Percentiles rank a stretch among this genome's conserved stretches.
phyloP scores from a whole-genome alignment of 2,888 invertebrate species.

The Diplolepis rosae region DNA sequence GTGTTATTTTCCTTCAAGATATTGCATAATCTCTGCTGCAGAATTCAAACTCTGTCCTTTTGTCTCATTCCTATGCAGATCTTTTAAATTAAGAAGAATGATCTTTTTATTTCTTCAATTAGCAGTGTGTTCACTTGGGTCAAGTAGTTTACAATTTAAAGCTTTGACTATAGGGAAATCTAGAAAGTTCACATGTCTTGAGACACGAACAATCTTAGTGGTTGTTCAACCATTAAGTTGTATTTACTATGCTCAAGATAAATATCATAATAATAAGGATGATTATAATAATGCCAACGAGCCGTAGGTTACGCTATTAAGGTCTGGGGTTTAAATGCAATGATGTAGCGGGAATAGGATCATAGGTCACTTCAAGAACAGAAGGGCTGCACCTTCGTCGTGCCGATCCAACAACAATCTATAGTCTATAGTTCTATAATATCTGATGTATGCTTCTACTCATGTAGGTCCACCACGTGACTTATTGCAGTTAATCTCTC shows the following conservation, averaged over 20 bases:
- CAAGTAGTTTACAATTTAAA: too few relatives aligned
- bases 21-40: background rate
- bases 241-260: background rate
- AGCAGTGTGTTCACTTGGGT: too few relatives aligned
- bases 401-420: background rate
- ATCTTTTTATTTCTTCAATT: too few relatives aligned
- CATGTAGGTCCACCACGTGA: conserved; percentile 10
- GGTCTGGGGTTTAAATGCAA: background rate
- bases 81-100: too few relatives aligned
- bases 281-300: background rate
- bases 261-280: background rate
- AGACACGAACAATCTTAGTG: background rate
- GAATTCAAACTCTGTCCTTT: too few relatives aligned
- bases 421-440: background rate
- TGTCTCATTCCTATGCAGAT: too few relatives aligned
- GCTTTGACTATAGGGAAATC: too few relatives aligned
- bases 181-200: background rate
- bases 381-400: background rate
- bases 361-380: background rate
- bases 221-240: background rate
- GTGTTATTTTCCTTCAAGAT: background rate
- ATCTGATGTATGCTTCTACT: background rate
- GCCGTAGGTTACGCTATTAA: background rate
- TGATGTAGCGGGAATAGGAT: background rate
- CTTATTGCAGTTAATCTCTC: conserved; percentile 5